Conservation (phyloP, 2,113 vertebrate species). For the Rhinolophus sinicus region DNA sequence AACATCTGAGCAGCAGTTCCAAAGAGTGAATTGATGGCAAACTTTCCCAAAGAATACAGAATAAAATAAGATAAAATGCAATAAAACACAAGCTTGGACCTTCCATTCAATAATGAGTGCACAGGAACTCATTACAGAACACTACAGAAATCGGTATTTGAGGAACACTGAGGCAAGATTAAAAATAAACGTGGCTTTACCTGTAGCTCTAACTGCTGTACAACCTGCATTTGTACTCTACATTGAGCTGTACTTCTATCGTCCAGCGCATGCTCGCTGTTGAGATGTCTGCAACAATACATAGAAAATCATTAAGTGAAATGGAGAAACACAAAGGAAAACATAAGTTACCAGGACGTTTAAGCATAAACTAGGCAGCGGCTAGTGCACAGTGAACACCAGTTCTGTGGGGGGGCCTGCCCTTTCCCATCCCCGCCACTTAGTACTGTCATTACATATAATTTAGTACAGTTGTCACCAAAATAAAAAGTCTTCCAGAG, state of each 20-base stretch:
- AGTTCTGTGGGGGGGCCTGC: conserved; percentile 48
- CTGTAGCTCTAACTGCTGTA: conserved; percentile 99
- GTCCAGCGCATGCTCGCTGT: conserved; percentile 99
- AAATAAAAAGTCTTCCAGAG: conserved; percentile 24
- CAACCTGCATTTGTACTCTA: conserved; percentile 99
- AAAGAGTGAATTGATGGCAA: conserved; percentile 74
- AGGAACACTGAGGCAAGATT: conserved; percentile 85
- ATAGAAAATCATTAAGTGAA: conserved; percentile 89
- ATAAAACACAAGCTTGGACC: conserved; percentile 73
- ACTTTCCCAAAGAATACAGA: conserved; percentile 64
- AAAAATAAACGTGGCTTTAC: conserved; percentile 90
- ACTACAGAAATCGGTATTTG: conserved; percentile 76
- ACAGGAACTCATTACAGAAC: conserved; percentile 82
- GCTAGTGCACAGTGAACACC: not conserved
- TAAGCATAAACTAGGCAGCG: conserved; percentile 52
- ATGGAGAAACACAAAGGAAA: conserved; percentile 86
- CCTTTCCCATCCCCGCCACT: conserved; percentile 55
- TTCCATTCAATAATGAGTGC: conserved; percentile 75
- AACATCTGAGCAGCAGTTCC: conserved; percentile 60
- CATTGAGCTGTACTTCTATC: conserved; percentile 99
- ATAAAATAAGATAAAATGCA: not conserved
- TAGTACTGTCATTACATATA: not conserved
- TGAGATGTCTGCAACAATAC: conserved; percentile 97
- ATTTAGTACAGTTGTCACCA: conserved; percentile 41
- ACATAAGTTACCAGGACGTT: conserved; percentile 85